A percentile compares a stretch with the other conserved stretches of the same genome.
These are phyloP conservation scores for Pogonus chalceus DNA, from an alignment of 1,140 invertebrate genomes.

Conservation along the genomic window DNA sequence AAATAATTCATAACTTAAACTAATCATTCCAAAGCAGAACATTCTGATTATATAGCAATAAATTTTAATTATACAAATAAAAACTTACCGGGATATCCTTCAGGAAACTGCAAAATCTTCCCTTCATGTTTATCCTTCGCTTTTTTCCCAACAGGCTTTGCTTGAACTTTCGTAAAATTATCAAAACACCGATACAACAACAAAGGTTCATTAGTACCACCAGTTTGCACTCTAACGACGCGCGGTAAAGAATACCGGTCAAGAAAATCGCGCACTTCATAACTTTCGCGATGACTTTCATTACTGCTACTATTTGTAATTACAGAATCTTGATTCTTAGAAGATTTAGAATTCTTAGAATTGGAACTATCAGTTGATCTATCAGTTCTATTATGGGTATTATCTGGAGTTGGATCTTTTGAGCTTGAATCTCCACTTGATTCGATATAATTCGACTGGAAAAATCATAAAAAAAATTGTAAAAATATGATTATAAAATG, in stretches of 20 bases:
- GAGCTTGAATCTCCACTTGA: conserved; percentile 4
- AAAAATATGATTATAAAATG: no score
- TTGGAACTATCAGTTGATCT: conserved; percentile 9
- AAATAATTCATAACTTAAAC: no score
- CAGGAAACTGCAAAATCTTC: conserved; percentile 43
- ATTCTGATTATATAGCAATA: no score
- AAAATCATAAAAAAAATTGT: no score
- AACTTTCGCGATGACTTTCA: conserved; percentile 17
- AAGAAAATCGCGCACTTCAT: conserved; percentile 24
- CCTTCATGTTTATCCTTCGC: conserved; percentile 42
- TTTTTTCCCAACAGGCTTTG: conserved; percentile 42
- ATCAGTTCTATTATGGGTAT: conserved; percentile 19
- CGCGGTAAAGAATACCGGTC: conserved; percentile 26
- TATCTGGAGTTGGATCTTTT: conserved; percentile 22
- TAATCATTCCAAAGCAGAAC: no score
- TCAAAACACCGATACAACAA: conserved; percentile 43
- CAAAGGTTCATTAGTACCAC: conserved; percentile 37
- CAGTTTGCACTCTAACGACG: conserved; percentile 22
- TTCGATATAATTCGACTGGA: conserved; percentile 1
- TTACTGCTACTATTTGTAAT: conserved; percentile 21
- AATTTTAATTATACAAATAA: conserved; percentile 8
- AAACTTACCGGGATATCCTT: conserved; percentile 46
- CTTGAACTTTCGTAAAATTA: conserved; percentile 43
- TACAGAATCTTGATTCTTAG: no score
- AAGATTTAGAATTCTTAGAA: no score